A percentile compares a stretch with the other conserved stretches of the same genome.
Evolutionary conservation across 2,113 vertebrate species (phyloP).

Genomic region (Rhinichthys klamathensis): DNA sequence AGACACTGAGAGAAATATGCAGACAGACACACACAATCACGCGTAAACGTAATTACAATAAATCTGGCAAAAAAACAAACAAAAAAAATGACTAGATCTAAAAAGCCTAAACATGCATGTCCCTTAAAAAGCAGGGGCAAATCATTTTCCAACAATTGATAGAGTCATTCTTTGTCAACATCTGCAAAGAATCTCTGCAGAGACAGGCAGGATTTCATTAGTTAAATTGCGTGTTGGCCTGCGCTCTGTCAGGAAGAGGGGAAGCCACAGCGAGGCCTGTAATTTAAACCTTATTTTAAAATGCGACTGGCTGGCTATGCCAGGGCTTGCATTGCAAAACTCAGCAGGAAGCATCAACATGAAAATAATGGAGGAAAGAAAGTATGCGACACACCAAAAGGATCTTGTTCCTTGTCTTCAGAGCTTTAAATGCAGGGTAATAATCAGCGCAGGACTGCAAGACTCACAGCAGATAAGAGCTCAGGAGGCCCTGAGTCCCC

Average conservation of each 20-base stretch:
- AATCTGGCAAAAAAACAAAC: neutral
- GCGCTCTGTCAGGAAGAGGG: slow-evolving; percentile 93
- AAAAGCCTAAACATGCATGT: slow-evolving; percentile 39
- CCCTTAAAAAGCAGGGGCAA: slow-evolving; percentile 62
- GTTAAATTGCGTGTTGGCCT: slow-evolving; percentile 98
- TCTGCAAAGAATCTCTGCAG: slow-evolving; percentile 98
- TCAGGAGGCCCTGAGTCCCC: neutral
- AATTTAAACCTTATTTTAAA: slow-evolving; percentile 99
- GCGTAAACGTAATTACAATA: slow-evolving; percentile 8
- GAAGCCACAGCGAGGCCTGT: slow-evolving; percentile 94
- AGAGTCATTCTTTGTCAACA: slow-evolving; percentile 90
- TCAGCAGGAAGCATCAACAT: slow-evolving; percentile 70
- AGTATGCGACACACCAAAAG: slow-evolving; percentile 63
- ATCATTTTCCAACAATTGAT: slow-evolving; percentile 81
- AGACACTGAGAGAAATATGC: slow-evolving; percentile 39
- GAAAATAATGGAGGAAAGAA: slow-evolving; percentile 57
- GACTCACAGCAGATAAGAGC: slow-evolving; percentile 61
- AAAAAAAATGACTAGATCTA: slow-evolving; percentile 26
- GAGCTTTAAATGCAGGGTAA: slow-evolving; percentile 64
- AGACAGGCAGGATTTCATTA: slow-evolving; percentile 99
- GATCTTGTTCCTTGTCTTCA: slow-evolving; percentile 54
- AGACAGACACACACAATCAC: slow-evolving; percentile 30
- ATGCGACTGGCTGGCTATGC: slow-evolving; percentile 72
- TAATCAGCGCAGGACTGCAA: slow-evolving; percentile 54
- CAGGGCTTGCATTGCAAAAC: slow-evolving; percentile 72